phyloP scores from a whole-genome alignment of 2,797 vertebrate species.

The Aythya fuligula region DNA sequence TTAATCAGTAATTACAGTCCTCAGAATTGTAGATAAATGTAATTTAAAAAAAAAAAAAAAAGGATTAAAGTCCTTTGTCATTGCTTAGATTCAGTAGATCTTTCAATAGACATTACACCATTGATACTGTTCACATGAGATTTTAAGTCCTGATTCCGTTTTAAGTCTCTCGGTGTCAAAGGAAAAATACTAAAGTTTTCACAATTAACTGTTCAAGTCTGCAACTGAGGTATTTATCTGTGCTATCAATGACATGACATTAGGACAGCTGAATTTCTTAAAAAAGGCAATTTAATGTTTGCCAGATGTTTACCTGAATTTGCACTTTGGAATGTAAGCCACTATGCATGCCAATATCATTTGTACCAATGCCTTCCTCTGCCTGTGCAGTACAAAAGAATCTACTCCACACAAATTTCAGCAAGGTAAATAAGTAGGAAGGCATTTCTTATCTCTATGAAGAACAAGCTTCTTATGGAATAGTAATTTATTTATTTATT shows the following conservation, averaged over 20 bases:
- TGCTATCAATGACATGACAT: not conserved
- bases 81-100: not conserved
- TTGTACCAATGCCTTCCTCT: conserved; percentile 26
- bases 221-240: not conserved
- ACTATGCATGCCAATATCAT: not conserved
- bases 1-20: conserved; percentile 48
- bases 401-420: not conserved
- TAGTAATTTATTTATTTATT: not conserved
- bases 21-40: conserved; percentile 25
- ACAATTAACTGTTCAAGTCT: not conserved
- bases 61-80: not conserved
- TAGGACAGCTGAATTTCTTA: conserved; percentile 19
- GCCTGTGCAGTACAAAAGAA: not conserved
- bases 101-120: not conserved
- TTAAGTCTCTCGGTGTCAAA: not conserved
- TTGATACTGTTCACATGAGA: not conserved
- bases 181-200: not conserved
- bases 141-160: not conserved
- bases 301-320: not conserved
- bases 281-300: not conserved
- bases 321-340: not conserved
- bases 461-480: not conserved
- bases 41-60: conserved; percentile 10
- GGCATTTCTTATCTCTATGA: not conserved
- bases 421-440: not conserved